Percentiles rank a stretch among this genome's conserved stretches.
These are phyloP conservation scores for Brachypodius melanocephalos DNA, from an alignment of 2,113 vertebrate species.

Conservation along the genomic window DNA sequence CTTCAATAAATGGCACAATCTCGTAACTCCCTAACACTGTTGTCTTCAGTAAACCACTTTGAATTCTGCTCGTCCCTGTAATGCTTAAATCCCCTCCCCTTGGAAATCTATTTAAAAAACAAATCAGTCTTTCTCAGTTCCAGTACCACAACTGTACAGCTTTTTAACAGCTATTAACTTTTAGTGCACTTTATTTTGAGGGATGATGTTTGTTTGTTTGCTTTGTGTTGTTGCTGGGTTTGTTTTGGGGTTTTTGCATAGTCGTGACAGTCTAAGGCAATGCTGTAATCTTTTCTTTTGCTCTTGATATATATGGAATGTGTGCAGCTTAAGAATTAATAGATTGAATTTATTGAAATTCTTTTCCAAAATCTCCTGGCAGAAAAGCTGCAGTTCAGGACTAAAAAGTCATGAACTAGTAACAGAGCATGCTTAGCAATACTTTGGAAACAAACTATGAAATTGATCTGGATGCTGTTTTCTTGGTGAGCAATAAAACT, in stretches of 20 bases:
- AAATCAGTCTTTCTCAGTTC: background rate
- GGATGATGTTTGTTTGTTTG: background rate
- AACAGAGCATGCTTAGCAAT: background rate
- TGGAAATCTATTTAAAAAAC: background rate
- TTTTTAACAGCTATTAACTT: background rate
- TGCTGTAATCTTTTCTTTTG: background rate
- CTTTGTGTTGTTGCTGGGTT: background rate
- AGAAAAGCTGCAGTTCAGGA: background rate
- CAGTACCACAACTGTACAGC: background rate
- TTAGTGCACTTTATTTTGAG: background rate
- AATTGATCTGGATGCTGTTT: slow-evolving; percentile 14
- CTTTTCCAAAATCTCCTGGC: background rate
- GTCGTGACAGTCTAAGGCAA: background rate
- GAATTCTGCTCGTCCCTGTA: background rate
- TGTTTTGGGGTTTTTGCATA: background rate
- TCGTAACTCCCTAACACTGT: background rate
- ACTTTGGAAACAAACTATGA: background rate
- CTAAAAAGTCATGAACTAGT: background rate
- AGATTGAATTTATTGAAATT: background rate
- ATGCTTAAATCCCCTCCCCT: background rate
- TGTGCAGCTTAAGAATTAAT: background rate
- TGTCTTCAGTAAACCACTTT: background rate
- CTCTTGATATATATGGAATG: background rate
- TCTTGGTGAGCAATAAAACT: slow-evolving; percentile 54
- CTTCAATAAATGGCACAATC: slow-evolving; percentile 9